These are phyloP conservation scores for Aleiodes leptofemur DNA, from an alignment of 2,888 invertebrate species.

Conservation along the genomic window DNA sequence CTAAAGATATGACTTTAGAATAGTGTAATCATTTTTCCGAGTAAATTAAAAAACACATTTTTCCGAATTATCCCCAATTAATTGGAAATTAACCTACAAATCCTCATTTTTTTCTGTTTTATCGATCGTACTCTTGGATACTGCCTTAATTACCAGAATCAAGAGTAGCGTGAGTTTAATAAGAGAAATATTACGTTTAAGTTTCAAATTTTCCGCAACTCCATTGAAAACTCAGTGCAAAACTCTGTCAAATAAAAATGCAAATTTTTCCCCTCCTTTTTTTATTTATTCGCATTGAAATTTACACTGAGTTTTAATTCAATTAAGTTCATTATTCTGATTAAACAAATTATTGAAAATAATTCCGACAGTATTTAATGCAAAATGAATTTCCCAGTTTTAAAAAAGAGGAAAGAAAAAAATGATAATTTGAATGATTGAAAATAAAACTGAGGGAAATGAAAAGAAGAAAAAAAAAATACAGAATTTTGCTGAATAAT, in stretches of 20 bases:
- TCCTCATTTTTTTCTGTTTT: too few species aligned
- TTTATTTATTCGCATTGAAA: neutral
- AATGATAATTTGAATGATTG: neutral
- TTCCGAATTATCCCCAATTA: too few species aligned
- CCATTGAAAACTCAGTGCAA: slow-evolving; percentile 6
- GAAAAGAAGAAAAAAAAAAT: neutral
- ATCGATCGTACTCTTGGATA: too few species aligned
- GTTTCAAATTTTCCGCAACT: slow-evolving; percentile 1
- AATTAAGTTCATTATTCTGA: slow-evolving; percentile 7
- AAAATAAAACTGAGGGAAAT: neutral
- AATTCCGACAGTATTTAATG: neutral
- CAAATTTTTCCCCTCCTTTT: neutral
- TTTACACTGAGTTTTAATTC: slow-evolving; percentile 12
- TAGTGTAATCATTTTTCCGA: too few species aligned
- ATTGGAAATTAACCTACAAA: too few species aligned
- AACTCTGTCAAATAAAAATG: neutral
- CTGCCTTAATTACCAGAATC: neutral
- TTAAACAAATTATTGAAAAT: slow-evolving; percentile 5
- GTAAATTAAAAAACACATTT: too few species aligned
- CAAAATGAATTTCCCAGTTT: neutral
- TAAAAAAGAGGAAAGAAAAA: neutral
- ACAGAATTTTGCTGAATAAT: slow-evolving; percentile 6
- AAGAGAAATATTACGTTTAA: slow-evolving; percentile 26
- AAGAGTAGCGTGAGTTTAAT: slow-evolving; percentile 7
- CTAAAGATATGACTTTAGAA: too few species aligned